A percentile compares a stretch with the other conserved stretches of the same genome.
phyloP scores from a whole-genome alignment of 2,888 invertebrate species.

The Acholoe squamosa region DNA sequence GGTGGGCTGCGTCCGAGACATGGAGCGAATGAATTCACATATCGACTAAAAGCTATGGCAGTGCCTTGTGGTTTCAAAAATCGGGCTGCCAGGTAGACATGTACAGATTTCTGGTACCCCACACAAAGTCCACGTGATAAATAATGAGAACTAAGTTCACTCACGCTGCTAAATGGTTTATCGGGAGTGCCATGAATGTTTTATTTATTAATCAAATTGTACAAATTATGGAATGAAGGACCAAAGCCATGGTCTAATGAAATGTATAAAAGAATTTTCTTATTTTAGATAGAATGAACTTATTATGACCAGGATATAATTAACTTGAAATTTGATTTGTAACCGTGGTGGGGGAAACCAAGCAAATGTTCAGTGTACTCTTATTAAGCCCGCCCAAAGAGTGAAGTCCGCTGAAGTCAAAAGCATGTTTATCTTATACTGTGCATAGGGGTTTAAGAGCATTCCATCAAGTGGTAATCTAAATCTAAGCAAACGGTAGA shows the following conservation, averaged over 20 bases:
- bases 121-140: neutral
- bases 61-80: conserved; percentile 51
- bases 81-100: conserved; percentile 36
- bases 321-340: neutral
- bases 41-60: conserved; percentile 49
- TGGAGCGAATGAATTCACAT: conserved; percentile 54
- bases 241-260: conserved; percentile 32
- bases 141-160: neutral
- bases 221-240: conserved; percentile 33
- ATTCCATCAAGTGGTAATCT: conserved; percentile 23
- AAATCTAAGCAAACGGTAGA: conserved; percentile 23
- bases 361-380: conserved; percentile 41
- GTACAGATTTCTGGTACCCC: conserved; percentile 37
- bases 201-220: conserved; percentile 54
- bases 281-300: conserved; percentile 45
- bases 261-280: conserved; percentile 52
- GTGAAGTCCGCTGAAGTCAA: neutral
- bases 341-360: neutral
- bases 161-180: neutral
- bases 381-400: neutral
- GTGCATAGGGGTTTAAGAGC: conserved; percentile 43
- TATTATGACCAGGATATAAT: conserved; percentile 51
- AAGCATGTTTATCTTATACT: neutral
- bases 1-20: neutral
- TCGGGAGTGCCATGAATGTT: conserved; percentile 39